Conservation (phyloP, 2,888 invertebrate genomes). For the Hirtodrosophila alboralis region DNA sequence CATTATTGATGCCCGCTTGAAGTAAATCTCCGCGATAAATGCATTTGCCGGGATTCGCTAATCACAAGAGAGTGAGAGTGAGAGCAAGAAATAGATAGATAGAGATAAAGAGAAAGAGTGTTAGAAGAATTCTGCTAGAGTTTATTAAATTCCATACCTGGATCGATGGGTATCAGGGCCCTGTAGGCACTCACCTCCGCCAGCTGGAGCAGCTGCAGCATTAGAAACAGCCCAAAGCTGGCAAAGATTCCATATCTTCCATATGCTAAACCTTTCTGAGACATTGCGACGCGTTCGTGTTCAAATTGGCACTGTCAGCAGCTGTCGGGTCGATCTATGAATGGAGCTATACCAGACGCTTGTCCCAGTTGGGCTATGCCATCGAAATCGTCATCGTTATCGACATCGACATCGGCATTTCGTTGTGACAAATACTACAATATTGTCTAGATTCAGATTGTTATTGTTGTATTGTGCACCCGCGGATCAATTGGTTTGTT, state of each 20-base stretch:
- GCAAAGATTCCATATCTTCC: constrained; percentile 11
- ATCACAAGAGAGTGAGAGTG: neutral
- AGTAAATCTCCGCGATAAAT: constrained; percentile 79
- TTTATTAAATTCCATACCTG: constrained; percentile 55
- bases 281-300: constrained; percentile 62
- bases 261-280: constrained; percentile 23
- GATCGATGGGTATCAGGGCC: constrained; percentile 69
- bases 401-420: constrained; percentile 30
- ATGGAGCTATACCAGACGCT: constrained; percentile 6
- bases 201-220: constrained; percentile 35
- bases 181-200: constrained; percentile 57
- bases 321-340: constrained; percentile 17
- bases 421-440: too few species aligned
- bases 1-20: constrained; percentile 72
- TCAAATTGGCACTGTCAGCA: constrained; percentile 62
- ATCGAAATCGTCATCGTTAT: constrained; percentile 22
- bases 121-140: neutral
- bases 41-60: constrained; percentile 76
- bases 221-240: constrained; percentile 21
- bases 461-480: constrained; percentile 9
- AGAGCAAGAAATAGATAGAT: too few species aligned
- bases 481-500: constrained; percentile 35
- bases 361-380: constrained; percentile 21
- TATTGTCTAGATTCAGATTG: constrained; percentile 15
- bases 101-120: neutral